These are phyloP conservation scores for Stictonetta naevosa DNA, from an alignment of 2,113 vertebrate species.

Conservation along the genomic window DNA sequence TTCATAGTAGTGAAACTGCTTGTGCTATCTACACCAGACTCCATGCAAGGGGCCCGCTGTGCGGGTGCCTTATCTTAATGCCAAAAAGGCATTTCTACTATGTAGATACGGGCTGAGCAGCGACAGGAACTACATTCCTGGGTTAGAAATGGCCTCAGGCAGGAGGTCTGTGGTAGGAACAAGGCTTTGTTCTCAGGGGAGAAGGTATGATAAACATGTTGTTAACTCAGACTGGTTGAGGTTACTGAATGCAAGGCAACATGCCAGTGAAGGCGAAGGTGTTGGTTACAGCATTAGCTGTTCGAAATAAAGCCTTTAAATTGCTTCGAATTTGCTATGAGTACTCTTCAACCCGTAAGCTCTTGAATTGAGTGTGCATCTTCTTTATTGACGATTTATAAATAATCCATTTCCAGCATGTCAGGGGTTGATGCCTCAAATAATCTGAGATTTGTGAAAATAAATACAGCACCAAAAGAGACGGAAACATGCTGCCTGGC, in stretches of 20 bases:
- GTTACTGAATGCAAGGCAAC: background rate
- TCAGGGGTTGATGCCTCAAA: background rate
- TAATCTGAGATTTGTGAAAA: background rate
- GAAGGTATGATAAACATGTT: background rate
- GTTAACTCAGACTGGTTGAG: background rate
- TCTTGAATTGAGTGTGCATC: background rate
- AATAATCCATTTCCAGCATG: background rate
- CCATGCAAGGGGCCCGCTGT: background rate
- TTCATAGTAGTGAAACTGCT: background rate
- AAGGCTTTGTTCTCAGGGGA: background rate
- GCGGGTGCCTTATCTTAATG: conserved; percentile 27
- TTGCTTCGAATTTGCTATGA: background rate
- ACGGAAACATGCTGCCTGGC: background rate
- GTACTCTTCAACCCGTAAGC: background rate
- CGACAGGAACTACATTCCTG: background rate
- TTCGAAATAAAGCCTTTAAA: conserved; percentile 12
- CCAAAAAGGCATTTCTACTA: conserved; percentile 35
- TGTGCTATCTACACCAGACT: background rate
- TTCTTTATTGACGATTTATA: background rate
- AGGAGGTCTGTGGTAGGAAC: background rate
- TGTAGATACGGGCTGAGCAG: background rate
- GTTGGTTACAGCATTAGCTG: background rate
- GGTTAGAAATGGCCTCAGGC: background rate
- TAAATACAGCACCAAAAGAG: background rate
- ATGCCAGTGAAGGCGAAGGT: background rate